Conservation (phyloP, 2,113 vertebrate species). For the Aphelocoma coerulescens region DNA sequence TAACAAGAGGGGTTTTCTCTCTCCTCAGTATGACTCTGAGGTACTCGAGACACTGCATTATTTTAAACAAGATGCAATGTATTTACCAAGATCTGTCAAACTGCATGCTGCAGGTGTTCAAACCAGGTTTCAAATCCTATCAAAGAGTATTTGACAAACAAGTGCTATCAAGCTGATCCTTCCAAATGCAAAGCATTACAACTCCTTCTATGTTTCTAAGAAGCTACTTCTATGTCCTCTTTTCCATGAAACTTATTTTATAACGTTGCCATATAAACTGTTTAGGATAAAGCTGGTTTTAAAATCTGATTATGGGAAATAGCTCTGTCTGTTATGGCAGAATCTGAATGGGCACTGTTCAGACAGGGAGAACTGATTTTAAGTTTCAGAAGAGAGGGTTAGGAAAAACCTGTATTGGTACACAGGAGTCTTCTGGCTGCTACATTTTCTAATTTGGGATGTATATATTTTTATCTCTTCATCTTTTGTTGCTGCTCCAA, state of each 20-base stretch:
- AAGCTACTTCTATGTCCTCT: neutral
- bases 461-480: neutral
- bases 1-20: neutral
- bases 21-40: neutral
- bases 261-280: neutral
- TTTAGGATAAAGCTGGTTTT: neutral
- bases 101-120: neutral
- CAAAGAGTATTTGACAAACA: neutral
- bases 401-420: neutral
- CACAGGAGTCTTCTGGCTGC: neutral
- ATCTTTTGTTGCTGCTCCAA: neutral
- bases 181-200: neutral
- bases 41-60: neutral
- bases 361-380: neutral
- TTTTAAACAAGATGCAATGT: neutral
- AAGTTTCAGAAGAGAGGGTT: neutral
- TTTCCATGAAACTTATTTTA: neutral
- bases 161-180: neutral
- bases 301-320: neutral
- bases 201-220: neutral
- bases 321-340: neutral
- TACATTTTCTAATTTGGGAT: neutral
- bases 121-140: neutral
- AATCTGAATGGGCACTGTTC: neutral
- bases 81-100: slow-evolving; percentile 4